Base-by-base conservation (phyloP, 2,113 vertebrate species). In the Tricholaema leucomelas region DNA sequence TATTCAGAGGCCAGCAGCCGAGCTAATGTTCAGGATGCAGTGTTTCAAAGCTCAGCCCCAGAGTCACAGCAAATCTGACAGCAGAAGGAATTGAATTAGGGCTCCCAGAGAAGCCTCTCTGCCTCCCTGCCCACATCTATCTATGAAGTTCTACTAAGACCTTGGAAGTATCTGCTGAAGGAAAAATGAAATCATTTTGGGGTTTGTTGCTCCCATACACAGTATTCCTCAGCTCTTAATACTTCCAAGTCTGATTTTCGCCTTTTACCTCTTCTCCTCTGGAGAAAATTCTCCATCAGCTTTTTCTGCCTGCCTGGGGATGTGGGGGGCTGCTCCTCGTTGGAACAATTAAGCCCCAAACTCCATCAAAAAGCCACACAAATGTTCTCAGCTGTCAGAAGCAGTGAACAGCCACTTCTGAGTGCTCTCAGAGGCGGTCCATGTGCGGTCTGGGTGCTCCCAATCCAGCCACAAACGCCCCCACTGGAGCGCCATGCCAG, bases 1-100 rank as follows among this genome's bases (percentile, higher is more conserved):
- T 44, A 18, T 16, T 44, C 42, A 44, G 42, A 18, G 94, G 25
- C 92, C 31, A 92, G 48, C 40, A 81, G 65, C 23, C 94, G 12
- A 16, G 59, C 87, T 33, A 77, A 86, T 72, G 87, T 81, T 85
- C 33, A 90, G 79, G 66, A 82, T 48, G 40, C 40, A 54, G 72
- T 91, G 91, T 92, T 24, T 64, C 79, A 76, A 76, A 94, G 81
- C 15, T 64, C 60, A 85, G 48, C 8, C 71, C 87, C 73, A 75
- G 52, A 91, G 93, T 66, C 91, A 81, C 1, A 88, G 77, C 56
- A 93, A 70, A 93, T 94, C 83, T 86, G 84, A 91, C 54, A 95
- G 64, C 63, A 92, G 8, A 59, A 81, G 52, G 33, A 89, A 90
- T 85, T 65, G 58, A 93, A 85, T 77, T 60, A 76, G 44, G n/a